Evolutionary conservation across 2,797 vertebrate genomes (phyloP).

Genomic region (Scolopax bukidnonensis): DNA sequence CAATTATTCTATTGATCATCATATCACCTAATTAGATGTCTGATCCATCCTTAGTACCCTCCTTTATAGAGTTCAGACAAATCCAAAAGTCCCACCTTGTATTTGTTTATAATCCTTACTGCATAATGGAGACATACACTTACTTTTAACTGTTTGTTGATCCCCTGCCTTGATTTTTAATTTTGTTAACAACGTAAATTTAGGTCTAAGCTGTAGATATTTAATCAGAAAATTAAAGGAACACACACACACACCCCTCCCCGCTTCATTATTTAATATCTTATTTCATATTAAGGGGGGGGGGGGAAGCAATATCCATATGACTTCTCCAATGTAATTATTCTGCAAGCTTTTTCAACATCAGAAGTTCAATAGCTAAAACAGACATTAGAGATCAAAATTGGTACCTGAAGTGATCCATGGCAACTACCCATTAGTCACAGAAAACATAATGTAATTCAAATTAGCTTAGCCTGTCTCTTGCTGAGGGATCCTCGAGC

Average conservation of each 20-base stretch:
- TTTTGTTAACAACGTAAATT: neutral
- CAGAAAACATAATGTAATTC: neutral
- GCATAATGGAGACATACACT: rapidly evolving
- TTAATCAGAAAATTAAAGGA: neutral
- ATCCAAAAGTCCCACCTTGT: neutral
- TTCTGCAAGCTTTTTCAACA: neutral
- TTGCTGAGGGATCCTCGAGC: neutral
- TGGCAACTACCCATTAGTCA: neutral
- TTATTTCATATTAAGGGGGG: neutral
- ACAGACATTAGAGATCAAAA: neutral
- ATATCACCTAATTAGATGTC: neutral
- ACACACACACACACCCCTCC: neutral
- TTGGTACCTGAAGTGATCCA: neutral
- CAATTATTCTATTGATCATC: neutral
- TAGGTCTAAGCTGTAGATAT: neutral
- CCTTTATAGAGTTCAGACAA: neutral
- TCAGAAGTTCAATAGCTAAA: neutral
- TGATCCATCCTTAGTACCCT: neutral
- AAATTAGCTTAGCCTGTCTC: neutral
- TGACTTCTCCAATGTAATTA: rapidly evolving
- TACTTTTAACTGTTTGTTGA: neutral
- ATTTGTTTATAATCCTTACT: neutral
- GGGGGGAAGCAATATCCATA: neutral
- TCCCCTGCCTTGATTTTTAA: neutral
- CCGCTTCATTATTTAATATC: neutral